phyloP scores from a whole-genome alignment of 2,888 invertebrate species.

The Fragum whitleyi region DNA sequence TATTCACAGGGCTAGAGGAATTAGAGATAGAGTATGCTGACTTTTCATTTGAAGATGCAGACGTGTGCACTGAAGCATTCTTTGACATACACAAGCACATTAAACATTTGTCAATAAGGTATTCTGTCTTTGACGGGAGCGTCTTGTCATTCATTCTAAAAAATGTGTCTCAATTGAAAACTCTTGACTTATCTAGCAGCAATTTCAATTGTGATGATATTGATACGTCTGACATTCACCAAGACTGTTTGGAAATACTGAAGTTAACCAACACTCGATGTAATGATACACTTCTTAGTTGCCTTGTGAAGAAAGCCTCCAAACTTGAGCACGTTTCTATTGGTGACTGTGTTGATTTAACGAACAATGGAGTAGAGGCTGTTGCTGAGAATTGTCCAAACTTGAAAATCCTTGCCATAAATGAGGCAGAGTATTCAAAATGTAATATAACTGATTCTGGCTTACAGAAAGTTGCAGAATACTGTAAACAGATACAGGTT shows the following conservation, averaged over 20 bases:
- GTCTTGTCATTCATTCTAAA: constrained; percentile 19
- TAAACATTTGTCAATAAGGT: constrained; percentile 32
- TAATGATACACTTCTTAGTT: constrained; percentile 29
- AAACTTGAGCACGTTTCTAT: constrained; percentile 38
- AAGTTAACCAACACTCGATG: constrained; percentile 33
- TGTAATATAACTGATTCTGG: constrained; percentile 47
- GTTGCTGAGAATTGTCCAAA: constrained; percentile 54
- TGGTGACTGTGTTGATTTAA: constrained; percentile 56
- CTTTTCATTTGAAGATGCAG: constrained; percentile 10
- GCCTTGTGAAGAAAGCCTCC: constrained; percentile 25
- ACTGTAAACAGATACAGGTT: constrained; percentile 46
- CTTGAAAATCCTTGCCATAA: constrained; percentile 55
- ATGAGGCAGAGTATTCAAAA: constrained; percentile 40
- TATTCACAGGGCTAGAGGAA: constrained; percentile 36
- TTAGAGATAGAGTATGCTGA: constrained; percentile 27
- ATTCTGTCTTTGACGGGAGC: constrained; percentile 12
- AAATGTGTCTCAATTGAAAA: constrained; percentile 30
- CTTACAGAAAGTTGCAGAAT: constrained; percentile 43
- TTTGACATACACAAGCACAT: constrained; percentile 28
- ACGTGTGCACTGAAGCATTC: constrained; percentile 13
- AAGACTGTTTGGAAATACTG: constrained; percentile 18
- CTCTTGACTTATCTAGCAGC: constrained; percentile 34
- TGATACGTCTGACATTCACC: not conserved
- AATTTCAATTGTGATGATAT: constrained; percentile 18
- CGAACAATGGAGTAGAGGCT: constrained; percentile 60